Conservation (phyloP, 1,140 invertebrate species). For the Stenopsyche tienmushanensis region DNA sequence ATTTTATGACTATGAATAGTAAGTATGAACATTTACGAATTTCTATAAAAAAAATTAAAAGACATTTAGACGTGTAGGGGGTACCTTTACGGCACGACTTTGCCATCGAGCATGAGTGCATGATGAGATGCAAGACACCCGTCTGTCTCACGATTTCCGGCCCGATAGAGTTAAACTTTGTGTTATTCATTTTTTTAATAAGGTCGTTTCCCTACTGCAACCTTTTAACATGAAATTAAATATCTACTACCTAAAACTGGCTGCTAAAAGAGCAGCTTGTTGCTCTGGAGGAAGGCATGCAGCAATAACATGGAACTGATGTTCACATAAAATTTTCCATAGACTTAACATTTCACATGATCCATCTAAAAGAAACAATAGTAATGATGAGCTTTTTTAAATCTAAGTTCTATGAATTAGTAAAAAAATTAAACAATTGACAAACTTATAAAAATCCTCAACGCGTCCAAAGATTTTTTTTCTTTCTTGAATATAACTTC, state of each 20-base stretch:
- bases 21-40: too few relatives aligned
- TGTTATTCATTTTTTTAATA: too few relatives aligned
- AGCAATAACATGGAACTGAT: slow-evolving; percentile 86
- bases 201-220: too few relatives aligned
- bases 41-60: too few relatives aligned
- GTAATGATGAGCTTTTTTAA: neutral
- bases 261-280: slow-evolving; percentile 59
- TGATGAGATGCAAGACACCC: too few relatives aligned
- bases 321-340: slow-evolving; percentile 92
- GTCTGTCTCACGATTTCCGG: too few relatives aligned
- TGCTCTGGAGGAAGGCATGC: slow-evolving; percentile 62
- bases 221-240: neutral
- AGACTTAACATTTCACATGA: slow-evolving; percentile 87
- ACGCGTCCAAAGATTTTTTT: slow-evolving; percentile 73
- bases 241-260: slow-evolving; percentile 55
- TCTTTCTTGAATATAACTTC: slow-evolving; percentile 58
- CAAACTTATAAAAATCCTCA: slow-evolving; percentile 71
- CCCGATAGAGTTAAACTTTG: too few relatives aligned
- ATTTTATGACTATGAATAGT: too few relatives aligned
- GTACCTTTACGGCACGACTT: too few relatives aligned
- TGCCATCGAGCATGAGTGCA: too few relatives aligned
- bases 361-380: slow-evolving; percentile 59
- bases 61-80: too few relatives aligned
- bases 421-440: neutral
- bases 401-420: neutral